These are phyloP conservation scores for Matsumurasca onukii DNA, from an alignment of 1,140 invertebrate species.

Conservation along the genomic window DNA sequence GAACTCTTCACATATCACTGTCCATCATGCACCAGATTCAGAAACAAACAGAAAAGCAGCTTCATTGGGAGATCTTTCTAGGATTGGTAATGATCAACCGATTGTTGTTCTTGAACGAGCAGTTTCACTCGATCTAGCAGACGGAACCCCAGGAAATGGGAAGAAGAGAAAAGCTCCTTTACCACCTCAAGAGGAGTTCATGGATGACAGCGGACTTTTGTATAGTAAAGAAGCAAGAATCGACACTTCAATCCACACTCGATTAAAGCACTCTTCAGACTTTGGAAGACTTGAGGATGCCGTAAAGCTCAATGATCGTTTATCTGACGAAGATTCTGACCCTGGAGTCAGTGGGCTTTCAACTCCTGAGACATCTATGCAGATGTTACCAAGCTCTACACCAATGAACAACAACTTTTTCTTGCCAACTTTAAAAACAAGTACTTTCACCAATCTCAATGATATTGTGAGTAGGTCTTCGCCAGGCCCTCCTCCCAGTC, in stretches of 20 bases:
- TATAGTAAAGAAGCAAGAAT: slow-evolving; percentile 60
- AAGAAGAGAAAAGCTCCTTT: slow-evolving; percentile 67
- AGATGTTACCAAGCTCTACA: slow-evolving; percentile 36
- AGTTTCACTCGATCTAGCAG: slow-evolving; percentile 77
- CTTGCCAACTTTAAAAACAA: not conserved
- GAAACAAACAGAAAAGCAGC: slow-evolving; percentile 74
- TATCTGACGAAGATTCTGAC: slow-evolving; percentile 36
- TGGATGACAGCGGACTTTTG: slow-evolving; percentile 40
- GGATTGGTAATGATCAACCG: slow-evolving; percentile 58
- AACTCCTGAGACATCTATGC: slow-evolving; percentile 32
- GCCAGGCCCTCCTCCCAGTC: slow-evolving; percentile 5
- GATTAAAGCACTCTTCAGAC: slow-evolving; percentile 70
- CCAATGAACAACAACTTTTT: slow-evolving; percentile 36
- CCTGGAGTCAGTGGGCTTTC: slow-evolving; percentile 35
- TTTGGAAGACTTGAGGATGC: slow-evolving; percentile 76
- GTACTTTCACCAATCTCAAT: not conserved
- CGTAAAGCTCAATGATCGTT: slow-evolving; percentile 50
- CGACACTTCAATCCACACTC: slow-evolving; percentile 59
- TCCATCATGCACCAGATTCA: slow-evolving; percentile 62
- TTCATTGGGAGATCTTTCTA: slow-evolving; percentile 76
- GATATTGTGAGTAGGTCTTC: slow-evolving; percentile 11
- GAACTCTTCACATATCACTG: slow-evolving; percentile 70
- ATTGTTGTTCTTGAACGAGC: slow-evolving; percentile 71
- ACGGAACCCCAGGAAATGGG: slow-evolving; percentile 59
- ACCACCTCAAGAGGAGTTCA: slow-evolving; percentile 50